Conservation (phyloP, 2,113 vertebrate species). For the Chaetops frenatus region DNA sequence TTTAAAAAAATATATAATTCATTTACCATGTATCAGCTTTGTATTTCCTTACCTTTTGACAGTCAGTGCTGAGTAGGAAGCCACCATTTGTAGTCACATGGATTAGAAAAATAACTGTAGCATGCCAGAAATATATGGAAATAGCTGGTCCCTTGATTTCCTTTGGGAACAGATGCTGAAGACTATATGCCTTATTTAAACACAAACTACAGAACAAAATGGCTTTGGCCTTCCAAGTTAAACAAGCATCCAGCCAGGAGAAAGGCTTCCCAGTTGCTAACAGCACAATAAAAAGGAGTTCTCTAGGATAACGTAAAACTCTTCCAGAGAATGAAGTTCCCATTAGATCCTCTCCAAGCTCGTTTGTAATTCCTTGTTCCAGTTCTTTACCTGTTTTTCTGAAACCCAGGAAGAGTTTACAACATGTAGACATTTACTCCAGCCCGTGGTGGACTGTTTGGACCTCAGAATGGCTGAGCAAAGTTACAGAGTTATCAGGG, state of each 20-base stretch:
- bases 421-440: background rate
- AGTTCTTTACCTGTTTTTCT: background rate
- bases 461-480: background rate
- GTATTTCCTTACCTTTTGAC: background rate
- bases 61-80: background rate
- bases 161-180: background rate
- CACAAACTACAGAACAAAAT: background rate
- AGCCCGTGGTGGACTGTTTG: accelerated
- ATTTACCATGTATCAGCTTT: background rate
- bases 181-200: background rate
- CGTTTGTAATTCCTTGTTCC: background rate
- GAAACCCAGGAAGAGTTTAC: background rate
- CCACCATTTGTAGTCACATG: background rate
- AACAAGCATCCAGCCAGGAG: background rate
- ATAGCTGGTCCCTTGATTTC: background rate
- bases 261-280: background rate
- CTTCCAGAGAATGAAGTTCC: background rate
- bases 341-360: background rate
- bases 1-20: background rate
- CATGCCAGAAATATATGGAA: background rate
- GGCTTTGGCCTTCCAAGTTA: background rate
- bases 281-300: background rate
- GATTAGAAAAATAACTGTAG: background rate
- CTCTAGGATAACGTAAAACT: background rate
- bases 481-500: background rate